Conservation (phyloP, 2,797 vertebrate species). For the Sebastiscus albofasciatus region DNA sequence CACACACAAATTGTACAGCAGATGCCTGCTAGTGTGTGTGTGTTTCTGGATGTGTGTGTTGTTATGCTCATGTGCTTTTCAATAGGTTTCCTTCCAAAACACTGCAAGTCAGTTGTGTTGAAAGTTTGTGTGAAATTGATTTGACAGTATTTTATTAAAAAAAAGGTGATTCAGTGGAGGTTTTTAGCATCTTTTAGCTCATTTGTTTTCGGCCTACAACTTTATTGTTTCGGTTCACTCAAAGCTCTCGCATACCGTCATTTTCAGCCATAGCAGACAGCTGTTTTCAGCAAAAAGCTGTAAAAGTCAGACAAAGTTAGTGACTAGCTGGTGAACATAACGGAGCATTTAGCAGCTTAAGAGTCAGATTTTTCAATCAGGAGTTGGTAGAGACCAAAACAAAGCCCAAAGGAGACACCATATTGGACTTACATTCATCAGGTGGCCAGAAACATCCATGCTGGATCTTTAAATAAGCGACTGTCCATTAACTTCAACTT, state of each 20-base stretch:
- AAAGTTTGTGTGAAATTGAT: background rate
- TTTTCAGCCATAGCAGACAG: too few species aligned
- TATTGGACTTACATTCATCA: too few species aligned
- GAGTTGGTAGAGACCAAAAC: background rate
- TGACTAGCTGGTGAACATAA: background rate
- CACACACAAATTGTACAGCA: conserved; percentile 51
- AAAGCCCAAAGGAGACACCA: background rate
- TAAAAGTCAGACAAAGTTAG: background rate
- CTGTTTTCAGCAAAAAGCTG: too few species aligned
- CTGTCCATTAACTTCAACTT: background rate
- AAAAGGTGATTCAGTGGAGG: background rate
- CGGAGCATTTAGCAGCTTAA: background rate
- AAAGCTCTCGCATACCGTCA: too few species aligned
- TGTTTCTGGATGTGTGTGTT: background rate
- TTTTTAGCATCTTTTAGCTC: background rate
- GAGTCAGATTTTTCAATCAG: background rate
- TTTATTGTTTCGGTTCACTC: background rate
- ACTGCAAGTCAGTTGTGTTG: background rate
- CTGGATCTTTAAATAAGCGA: background rate
- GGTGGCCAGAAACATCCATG: background rate
- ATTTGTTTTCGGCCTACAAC: background rate
- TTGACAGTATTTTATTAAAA: background rate
- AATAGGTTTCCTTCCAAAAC: background rate
- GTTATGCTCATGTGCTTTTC: background rate
- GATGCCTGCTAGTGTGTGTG: conserved; percentile 29